Percentiles rank a stretch among this genome's conserved stretches.
These are phyloP conservation scores for Ceyx erithaca DNA, from an alignment of 2,797 vertebrate genomes.

Conservation along the genomic window DNA sequence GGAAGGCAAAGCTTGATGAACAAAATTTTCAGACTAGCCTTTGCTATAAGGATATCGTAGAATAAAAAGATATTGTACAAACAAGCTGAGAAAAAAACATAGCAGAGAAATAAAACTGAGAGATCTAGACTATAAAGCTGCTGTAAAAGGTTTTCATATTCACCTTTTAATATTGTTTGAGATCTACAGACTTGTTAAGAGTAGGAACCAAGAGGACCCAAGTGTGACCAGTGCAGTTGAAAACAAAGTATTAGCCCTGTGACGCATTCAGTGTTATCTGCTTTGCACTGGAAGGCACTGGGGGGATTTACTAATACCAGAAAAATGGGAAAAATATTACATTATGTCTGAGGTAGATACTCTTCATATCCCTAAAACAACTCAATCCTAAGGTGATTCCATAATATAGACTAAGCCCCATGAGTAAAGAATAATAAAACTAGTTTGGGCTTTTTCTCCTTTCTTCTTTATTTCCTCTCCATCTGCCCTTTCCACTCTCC, in stretches of 20 bases:
- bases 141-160: not conserved
- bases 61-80: not conserved
- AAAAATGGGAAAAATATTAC: not conserved
- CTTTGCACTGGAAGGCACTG: not conserved
- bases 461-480: not conserved
- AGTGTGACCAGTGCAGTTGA: not conserved
- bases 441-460: not conserved
- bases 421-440: not conserved
- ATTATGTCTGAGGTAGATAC: not conserved
- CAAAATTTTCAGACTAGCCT: not conserved
- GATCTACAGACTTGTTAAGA: not conserved
- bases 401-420: not conserved
- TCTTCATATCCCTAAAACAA: not conserved
- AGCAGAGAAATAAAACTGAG: not conserved
- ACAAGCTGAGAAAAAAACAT: not conserved
- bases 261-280: not conserved
- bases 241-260: not conserved
- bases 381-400: not conserved
- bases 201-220: not conserved
- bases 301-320: not conserved
- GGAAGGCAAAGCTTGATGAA: not conserved
- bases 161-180: not conserved
- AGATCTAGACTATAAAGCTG: not conserved
- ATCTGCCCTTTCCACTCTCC: not conserved
- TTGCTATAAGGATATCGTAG: not conserved